These are phyloP conservation scores for Ptyas mucosa DNA, from an alignment of 2,113 vertebrate genomes.

Conservation along the genomic window DNA sequence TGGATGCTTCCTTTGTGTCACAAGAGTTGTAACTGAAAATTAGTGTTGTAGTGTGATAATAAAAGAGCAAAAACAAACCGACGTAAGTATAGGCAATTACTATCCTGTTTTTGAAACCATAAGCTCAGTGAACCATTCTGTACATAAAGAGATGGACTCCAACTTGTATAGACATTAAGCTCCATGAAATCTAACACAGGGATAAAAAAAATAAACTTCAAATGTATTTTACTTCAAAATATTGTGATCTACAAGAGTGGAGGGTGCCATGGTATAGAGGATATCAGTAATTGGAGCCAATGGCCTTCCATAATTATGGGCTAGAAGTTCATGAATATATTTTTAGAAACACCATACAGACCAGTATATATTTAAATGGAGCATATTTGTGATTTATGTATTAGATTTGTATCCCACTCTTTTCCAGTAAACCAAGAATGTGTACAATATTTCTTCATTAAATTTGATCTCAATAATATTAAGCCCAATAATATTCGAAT, in stretches of 20 bases:
- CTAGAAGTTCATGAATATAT: background rate
- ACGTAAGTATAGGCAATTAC: slow-evolving; percentile 39
- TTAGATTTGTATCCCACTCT: background rate
- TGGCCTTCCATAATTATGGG: background rate
- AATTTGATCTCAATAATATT: background rate
- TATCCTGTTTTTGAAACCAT: slow-evolving; percentile 35
- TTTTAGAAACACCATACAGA: background rate
- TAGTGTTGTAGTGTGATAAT: slow-evolving; percentile 31
- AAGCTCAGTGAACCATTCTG: slow-evolving; percentile 40
- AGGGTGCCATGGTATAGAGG: background rate
- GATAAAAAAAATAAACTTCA: background rate
- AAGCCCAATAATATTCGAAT: background rate
- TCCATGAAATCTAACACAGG: background rate
- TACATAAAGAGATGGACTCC: slow-evolving; percentile 3
- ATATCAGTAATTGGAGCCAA: background rate
- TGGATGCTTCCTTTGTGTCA: slow-evolving; percentile 16
- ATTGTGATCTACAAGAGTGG: background rate
- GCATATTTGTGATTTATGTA: background rate
- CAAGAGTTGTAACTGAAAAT: slow-evolving; percentile 36
- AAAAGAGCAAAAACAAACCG: background rate
- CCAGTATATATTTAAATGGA: background rate
- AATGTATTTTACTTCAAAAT: background rate
- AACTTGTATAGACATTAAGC: background rate
- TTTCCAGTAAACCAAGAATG: background rate
- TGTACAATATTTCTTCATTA: background rate